phyloP scores from a whole-genome alignment of 2,888 invertebrate genomes.

The Nephrotoma appendiculata region DNA sequence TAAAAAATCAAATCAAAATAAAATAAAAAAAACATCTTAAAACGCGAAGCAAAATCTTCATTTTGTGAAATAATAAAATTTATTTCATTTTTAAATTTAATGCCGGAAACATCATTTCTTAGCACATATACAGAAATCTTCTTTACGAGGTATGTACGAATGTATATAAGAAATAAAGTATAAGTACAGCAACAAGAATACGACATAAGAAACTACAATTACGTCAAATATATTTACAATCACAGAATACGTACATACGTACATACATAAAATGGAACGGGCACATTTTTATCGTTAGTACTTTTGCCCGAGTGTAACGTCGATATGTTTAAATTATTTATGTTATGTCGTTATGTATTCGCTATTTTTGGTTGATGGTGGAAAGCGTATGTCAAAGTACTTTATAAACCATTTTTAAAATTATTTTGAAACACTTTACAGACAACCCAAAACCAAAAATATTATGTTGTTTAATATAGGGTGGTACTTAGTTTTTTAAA shows the following conservation, averaged over 20 bases:
- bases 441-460: too few species aligned
- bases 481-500: too few species aligned
- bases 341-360: neutral
- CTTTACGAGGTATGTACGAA: neutral
- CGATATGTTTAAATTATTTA: neutral
- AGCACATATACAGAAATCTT: neutral
- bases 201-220: neutral
- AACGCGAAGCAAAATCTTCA: neutral
- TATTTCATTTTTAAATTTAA: neutral
- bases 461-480: too few species aligned
- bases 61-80: neutral
- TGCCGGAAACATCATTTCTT: neutral
- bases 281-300: neutral
- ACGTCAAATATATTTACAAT: neutral
- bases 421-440: too few species aligned
- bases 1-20: neutral
- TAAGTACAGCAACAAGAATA: neutral
- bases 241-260: neutral
- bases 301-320: neutral
- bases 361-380: neutral
- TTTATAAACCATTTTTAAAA: neutral
- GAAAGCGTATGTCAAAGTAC: neutral
- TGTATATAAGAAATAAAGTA: neutral
- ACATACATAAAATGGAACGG: neutral
- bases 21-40: neutral